Evolutionary conservation across 2,113 vertebrate species (phyloP).

Genomic region (Siniperca chuatsi): DNA sequence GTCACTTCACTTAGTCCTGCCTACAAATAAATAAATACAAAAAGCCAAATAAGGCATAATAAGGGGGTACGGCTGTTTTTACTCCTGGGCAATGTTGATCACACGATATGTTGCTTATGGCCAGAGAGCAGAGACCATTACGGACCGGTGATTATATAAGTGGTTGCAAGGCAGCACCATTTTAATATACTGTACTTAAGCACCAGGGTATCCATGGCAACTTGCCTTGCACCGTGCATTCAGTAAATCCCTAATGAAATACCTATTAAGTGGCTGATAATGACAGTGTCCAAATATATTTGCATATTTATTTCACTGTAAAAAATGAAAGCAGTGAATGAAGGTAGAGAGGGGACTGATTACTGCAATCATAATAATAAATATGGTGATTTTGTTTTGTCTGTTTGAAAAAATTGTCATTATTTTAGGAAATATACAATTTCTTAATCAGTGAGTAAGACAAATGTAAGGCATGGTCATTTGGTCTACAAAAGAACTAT

Average conservation of each 20-base stretch:
- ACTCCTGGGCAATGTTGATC: constrained; percentile 70
- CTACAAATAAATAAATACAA: constrained; percentile 55
- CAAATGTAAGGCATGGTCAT: constrained; percentile 18
- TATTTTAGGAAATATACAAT: constrained; percentile 12
- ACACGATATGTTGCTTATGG: constrained; percentile 77
- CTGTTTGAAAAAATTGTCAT: background rate
- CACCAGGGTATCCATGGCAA: constrained; percentile 86
- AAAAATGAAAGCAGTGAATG: constrained; percentile 27
- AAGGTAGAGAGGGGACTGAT: constrained; percentile 42
- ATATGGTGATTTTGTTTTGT: constrained; percentile 11
- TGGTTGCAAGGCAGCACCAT: constrained; percentile 79
- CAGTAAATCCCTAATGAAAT: constrained; percentile 85
- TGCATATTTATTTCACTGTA: constrained; percentile 80
- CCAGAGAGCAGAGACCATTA: constrained; percentile 83
- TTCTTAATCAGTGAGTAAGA: constrained; percentile 19
- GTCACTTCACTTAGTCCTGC: constrained; percentile 51
- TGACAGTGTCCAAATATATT: constrained; percentile 85
- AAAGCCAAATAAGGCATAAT: constrained; percentile 69
- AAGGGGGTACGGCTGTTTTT: constrained; percentile 48
- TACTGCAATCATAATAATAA: constrained; percentile 51
- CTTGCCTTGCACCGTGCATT: constrained; percentile 78
- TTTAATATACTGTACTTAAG: constrained; percentile 85
- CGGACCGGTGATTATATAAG: constrained; percentile 82
- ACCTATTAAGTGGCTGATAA: constrained; percentile 86
- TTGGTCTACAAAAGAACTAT: background rate